Evolutionary conservation across 2,797 vertebrate species (phyloP), one percentile per base, ranked within the genome.

Genomic region (Lagorchestes hirsutus): DNA sequence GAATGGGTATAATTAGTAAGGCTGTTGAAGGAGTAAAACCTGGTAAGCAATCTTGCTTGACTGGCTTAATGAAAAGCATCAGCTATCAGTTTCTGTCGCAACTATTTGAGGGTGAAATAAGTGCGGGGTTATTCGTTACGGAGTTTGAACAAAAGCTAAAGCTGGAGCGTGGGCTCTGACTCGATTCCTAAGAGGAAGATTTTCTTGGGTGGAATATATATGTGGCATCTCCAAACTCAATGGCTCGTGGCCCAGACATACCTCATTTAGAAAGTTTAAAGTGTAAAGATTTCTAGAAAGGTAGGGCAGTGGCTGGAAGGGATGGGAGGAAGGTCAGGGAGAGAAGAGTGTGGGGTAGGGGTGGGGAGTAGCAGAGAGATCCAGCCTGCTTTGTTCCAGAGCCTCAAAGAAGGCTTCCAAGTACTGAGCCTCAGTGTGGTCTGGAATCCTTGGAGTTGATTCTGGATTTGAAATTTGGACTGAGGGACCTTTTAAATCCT

Each of bases 1-100:
- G 97, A 98, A 98, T 98, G 97, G 92, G 92, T 97, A 16, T 97
- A 96, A 98, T 98, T 98, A 98, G 96, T 94, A 91, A 96, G 95
- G 91, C 97, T 96, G 97, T 97, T 96, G 97, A 97, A 97, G 94
- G 95, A 97, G 96, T 97, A 95, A 97, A 97, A 96, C 96, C 98
- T 92, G 93, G 96, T 96, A 97, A 97, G 97, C 94, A 97, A 87
- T 93, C 96, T 98, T 97, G 93, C 93, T 93, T 95, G 96, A 96
- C 95, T 97, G 82, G 55, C 92, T 98, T 97, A 95, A 96, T 97
- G 97, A 97, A 97, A 97, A 95, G 96, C 96, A 95, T 97, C 95
- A 97, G 95, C 92, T 97, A 92, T 98, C 93, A 82, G 95, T 97
- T 98, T 95, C 96, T 96, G 92, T 92, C 59, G 92, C 59, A 97